A percentile compares a stretch with the other conserved stretches of the same genome.
phyloP scores from a whole-genome alignment of 2,797 vertebrate genomes.

The Salarias fasciatus region DNA sequence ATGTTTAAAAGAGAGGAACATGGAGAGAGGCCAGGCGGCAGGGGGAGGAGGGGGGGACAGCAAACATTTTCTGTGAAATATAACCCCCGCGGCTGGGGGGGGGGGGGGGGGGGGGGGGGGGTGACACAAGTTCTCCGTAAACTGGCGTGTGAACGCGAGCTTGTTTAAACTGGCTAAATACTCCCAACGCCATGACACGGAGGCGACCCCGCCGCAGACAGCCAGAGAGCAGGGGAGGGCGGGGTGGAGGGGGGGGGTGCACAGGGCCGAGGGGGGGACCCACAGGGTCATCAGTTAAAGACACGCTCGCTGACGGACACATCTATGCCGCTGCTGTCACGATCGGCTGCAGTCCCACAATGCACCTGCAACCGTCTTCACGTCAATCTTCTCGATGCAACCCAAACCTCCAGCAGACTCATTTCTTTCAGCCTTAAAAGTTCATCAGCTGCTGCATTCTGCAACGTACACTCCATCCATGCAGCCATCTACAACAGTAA shows the following conservation, averaged over 20 bases:
- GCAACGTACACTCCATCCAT: too few relatives aligned
- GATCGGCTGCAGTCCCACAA: slow-evolving; percentile 50
- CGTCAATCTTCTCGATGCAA: too few relatives aligned
- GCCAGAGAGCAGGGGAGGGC: slow-evolving; percentile 59
- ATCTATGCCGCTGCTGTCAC: slow-evolving; percentile 47
- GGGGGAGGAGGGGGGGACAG: slow-evolving; percentile 7
- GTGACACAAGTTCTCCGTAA: slow-evolving; percentile 64
- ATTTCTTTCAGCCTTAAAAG: too few relatives aligned
- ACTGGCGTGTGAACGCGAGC: slow-evolving; percentile 62
- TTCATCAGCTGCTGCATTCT: too few relatives aligned
- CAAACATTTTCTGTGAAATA: slow-evolving; percentile 52
- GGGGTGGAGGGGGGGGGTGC: too few relatives aligned
- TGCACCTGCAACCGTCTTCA: slow-evolving; percentile 15
- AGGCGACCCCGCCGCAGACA: slow-evolving; percentile 71
- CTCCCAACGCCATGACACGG: slow-evolving; percentile 65
- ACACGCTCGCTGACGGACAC: slow-evolving; percentile 75
- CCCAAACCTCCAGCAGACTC: too few relatives aligned
- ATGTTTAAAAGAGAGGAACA: slow-evolving; percentile 30
- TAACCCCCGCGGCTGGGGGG: slow-evolving; percentile 49
- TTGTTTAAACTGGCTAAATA: slow-evolving; percentile 79
- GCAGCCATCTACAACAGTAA: too few relatives aligned
- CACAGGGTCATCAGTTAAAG: slow-evolving; percentile 78
- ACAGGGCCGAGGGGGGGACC: too few relatives aligned
- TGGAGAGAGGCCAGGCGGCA: slow-evolving; percentile 26
- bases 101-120: slow-evolving; percentile 16